phyloP scores from a whole-genome alignment of 2,888 invertebrate species.

The Trissolcus japonicus region DNA sequence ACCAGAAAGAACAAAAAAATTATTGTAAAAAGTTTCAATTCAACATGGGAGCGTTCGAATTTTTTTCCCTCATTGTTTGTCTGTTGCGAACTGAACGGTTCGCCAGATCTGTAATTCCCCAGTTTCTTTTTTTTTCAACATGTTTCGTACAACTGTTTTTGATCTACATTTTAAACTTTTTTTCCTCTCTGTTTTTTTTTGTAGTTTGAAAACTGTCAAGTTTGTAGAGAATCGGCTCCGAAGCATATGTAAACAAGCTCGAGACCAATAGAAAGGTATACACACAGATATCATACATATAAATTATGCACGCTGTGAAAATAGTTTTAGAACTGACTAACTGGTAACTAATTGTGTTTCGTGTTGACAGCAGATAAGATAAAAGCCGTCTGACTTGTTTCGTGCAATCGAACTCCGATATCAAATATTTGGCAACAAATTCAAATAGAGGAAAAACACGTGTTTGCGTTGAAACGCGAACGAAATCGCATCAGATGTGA shows the following conservation, averaged over 20 bases:
- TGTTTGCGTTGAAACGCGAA: not conserved
- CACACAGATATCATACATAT: conserved; percentile 1
- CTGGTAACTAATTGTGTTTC: conserved; percentile 28
- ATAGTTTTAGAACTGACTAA: conserved; percentile 29
- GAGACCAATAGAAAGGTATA: conserved; percentile 4
- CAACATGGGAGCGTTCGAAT: too few relatives aligned
- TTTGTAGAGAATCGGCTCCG: too few relatives aligned
- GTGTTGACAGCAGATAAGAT: conserved; percentile 41
- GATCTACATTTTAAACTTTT: too few relatives aligned
- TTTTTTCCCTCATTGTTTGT: too few relatives aligned
- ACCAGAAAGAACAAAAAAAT: too few relatives aligned
- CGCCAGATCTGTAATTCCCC: not conserved
- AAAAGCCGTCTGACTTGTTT: conserved; percentile 16
- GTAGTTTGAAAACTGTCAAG: too few relatives aligned
- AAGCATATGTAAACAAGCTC: conserved; percentile 5
- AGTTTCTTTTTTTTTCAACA: not conserved
- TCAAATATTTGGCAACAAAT: conserved; percentile 20
- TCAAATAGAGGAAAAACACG: not conserved
- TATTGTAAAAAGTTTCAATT: too few relatives aligned
- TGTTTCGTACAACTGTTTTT: too few relatives aligned
- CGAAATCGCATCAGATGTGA: not conserved
- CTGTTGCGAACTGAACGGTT: too few relatives aligned
- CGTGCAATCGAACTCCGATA: conserved; percentile 13
- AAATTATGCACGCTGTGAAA: conserved; percentile 19
- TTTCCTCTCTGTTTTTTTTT: too few relatives aligned